Evolutionary conservation across 1,140 invertebrate genomes (phyloP).

Genomic region (Drosophila yakuba): DNA sequence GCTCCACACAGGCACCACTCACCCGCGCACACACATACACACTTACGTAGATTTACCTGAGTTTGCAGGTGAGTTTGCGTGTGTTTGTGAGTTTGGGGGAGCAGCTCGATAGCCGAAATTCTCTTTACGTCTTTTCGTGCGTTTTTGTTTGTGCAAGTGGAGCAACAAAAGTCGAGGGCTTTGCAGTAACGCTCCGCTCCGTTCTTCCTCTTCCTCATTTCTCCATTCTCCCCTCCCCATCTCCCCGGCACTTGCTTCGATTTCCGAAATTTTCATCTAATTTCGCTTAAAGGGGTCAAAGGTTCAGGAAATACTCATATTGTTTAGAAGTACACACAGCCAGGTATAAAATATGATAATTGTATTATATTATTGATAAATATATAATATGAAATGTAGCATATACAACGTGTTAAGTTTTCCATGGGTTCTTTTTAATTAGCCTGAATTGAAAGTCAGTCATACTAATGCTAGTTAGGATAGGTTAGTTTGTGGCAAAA

Average conservation of each 20-base stretch:
- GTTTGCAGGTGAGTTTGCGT: constrained; percentile 18
- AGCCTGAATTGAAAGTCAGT: too few species aligned
- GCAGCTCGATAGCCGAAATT: constrained; percentile 46
- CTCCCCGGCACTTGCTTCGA: constrained; percentile 9
- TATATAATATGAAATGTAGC: too few species aligned
- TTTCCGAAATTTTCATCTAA: constrained; percentile 10
- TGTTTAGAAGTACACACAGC: background rate
- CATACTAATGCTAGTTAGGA: too few species aligned
- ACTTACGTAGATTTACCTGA: constrained; percentile 25
- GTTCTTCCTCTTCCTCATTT: background rate
- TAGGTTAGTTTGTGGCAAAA: too few species aligned
- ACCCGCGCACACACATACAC: constrained; percentile 13
- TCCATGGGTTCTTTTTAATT: too few species aligned
- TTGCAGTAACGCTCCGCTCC: background rate
- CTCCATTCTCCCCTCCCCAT: background rate
- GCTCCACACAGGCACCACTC: constrained; percentile 19
- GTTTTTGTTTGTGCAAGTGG: constrained; percentile 51
- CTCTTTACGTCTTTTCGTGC: constrained; percentile 39
- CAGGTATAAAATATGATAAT: background rate
- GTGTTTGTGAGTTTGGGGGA: constrained; percentile 9
- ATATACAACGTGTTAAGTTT: too few species aligned
- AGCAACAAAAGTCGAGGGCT: constrained; percentile 39
- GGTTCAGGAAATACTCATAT: background rate
- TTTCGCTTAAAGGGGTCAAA: constrained; percentile 22
- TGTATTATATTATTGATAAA: background rate